phyloP scores from a whole-genome alignment of 1,140 invertebrate species.

The Ceratosolen fusciceps region DNA sequence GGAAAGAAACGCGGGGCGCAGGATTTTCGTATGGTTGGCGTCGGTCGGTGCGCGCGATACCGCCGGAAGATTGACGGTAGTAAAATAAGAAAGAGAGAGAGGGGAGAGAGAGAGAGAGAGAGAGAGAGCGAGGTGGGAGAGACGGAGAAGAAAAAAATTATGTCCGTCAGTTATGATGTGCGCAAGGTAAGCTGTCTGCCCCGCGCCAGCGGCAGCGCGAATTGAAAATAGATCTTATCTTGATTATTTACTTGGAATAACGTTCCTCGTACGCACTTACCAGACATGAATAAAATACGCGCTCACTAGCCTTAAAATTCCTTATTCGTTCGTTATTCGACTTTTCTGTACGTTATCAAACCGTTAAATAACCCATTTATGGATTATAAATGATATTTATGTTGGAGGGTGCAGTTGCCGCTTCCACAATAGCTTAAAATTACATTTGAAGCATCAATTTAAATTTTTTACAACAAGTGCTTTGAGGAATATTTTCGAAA shows the following conservation, averaged over 20 bases:
- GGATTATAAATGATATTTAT: too few species aligned
- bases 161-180: constrained; percentile 38
- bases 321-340: background rate
- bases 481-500: too few species aligned
- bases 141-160: too few species aligned
- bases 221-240: constrained; percentile 42
- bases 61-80: constrained; percentile 19
- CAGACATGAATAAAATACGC: background rate
- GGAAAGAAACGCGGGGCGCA: background rate
- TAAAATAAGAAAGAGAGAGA: too few species aligned
- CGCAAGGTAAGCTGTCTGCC: background rate
- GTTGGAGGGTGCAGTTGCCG: too few species aligned
- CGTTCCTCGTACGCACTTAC: background rate
- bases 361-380: background rate
- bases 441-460: too few species aligned
- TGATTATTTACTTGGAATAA: constrained; percentile 34
- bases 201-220: background rate
- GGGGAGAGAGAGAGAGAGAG: background rate
- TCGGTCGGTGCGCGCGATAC: background rate
- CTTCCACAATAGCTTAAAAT: too few species aligned
- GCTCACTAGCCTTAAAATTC: background rate
- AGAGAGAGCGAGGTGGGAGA: background rate
- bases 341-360: background rate
- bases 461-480: too few species aligned
- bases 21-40: constrained; percentile 45